Base-by-base conservation (phyloP, 2,113 vertebrate genomes). In the Uria lomvia region DNA sequence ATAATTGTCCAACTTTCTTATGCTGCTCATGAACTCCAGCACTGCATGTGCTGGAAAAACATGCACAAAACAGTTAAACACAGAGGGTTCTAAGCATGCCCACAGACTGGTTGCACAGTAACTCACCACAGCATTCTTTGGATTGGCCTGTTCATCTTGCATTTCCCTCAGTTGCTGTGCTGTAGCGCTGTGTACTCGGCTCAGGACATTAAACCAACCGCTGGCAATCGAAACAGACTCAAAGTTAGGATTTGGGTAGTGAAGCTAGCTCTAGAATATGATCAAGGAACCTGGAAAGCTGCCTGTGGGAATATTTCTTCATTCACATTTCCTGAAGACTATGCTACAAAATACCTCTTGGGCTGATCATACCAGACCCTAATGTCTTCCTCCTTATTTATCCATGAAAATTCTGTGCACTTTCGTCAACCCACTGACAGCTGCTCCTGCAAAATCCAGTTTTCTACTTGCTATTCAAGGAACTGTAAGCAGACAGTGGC, bases 51-150 rank as follows among this genome's bases (percentile, higher is more conserved):
- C 52, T 86, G 53, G 65, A 66, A 73, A 80, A 86, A 32, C 15
- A 42, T 8, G 8, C 77, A 84, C 70, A 81, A 66, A 91, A 72
- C 1, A 74, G 87, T 92, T 95, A 91, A 95, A 82, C 18, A 56
- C 20, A 67, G 58, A 92, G 63, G 19, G 52, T 59, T 79, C 18
- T 38, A 71, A 72, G 42, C 66, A 71, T 70, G 85, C 62, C 85
- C 74, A 36, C 58, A 70, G 49, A 18, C 85, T 87, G 59, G 86
- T 75, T 91, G 89, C 73, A 95, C 75, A 96, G 85, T 83, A 95
- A 98, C 99, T 98, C 86, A 99, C 99, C 98, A 99, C 99, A 53
- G 99, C 99, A 60, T 99, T 99, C 98, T 99, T 99, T 32, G 99
- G 99, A 93, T 99, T 99, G 95, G 99, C 99, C 96, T 99, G 99